Percentiles rank a stretch among this genome's conserved stretches.
Conservation (phyloP, 2,797 vertebrate genomes). For the Pseudopleuronectes americanus region DNA sequence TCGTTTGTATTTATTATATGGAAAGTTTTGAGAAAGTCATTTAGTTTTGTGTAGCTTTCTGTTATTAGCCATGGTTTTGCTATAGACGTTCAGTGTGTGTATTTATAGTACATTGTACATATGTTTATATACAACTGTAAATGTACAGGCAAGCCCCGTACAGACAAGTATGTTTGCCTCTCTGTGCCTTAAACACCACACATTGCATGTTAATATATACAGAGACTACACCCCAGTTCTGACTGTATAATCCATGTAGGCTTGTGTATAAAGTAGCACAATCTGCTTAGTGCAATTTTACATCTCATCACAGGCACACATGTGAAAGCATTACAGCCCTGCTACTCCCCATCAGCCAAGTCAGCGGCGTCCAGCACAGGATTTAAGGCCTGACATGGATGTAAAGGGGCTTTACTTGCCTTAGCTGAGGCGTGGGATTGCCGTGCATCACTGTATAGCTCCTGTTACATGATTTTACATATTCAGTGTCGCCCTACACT, state of each 20-base stretch:
- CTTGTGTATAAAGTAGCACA: conserved; percentile 59
- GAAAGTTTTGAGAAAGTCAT: too few relatives aligned
- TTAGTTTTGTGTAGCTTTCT: too few relatives aligned
- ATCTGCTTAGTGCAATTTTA: conserved; percentile 57
- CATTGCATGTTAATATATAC: conserved; percentile 30
- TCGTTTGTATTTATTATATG: too few relatives aligned
- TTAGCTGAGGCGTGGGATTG: conserved; percentile 28
- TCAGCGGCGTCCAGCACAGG: conserved; percentile 47
- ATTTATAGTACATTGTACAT: background rate
- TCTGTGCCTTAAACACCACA: conserved; percentile 1
- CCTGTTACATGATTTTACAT: conserved; percentile 6
- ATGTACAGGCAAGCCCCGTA: too few relatives aligned
- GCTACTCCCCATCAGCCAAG: conserved; percentile 11
- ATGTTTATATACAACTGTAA: too few relatives aligned
- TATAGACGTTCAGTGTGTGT: too few relatives aligned
- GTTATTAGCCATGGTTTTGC: too few relatives aligned
- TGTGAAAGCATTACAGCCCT: conserved; percentile 8
- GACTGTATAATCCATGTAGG: conserved; percentile 50
- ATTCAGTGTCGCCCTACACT: background rate
- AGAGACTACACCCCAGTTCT: conserved; percentile 33
- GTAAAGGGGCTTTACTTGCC: conserved; percentile 46
- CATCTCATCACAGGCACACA: conserved; percentile 35
- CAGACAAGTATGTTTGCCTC: background rate
- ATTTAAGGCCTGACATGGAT: conserved; percentile 50
- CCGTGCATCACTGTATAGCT: conserved; percentile 24